Evolutionary conservation across 2,888 invertebrate genomes (phyloP), one percentile per base, ranked within the genome.

Genomic region (Pseudeuparius sepicola): DNA sequence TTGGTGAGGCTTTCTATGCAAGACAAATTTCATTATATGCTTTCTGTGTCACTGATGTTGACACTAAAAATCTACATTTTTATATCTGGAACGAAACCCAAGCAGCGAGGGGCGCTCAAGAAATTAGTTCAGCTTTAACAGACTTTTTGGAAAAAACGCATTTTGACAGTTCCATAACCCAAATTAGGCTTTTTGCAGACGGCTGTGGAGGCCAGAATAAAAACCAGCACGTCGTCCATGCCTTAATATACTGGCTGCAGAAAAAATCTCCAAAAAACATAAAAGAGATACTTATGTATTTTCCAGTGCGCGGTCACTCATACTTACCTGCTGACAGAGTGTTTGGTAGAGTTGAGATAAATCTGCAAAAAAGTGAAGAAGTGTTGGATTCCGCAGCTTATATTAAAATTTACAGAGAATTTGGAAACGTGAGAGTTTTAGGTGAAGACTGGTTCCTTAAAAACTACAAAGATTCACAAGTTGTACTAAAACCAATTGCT

Each of bases 151-250:
- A 40, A 24, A 37, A 33, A 27, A 16, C 24, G 14, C n/a, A 16
- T 17, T 27, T 36, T 34, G 11, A 18, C 23, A 10, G 4, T 35
- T 37, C 43, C 15, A 24, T 27, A 18, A 30, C 35, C 37, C 17
- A 38, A 7, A 25, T 47, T 11, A 41, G 45, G 27, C 12, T 49
- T 14, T 53, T 45, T 36, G 36, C 42, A 28, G 48, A 52, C 32
- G 47, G 47, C 14, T 53, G 49, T 37, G 43, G 38, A 15, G 46
- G 46, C 4, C 50, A 51, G 37, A 52, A 52, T 38, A 49, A 47
- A 39, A 47, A 32, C 24, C 14, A 16, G 45, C 26, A 32, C 31
- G 18, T 45, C 14, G 20, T 39, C 15, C 40, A 46, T 23, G 34
- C 30, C 12, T 16, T 46, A 17, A n/a, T 39, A 11, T 36, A 29